Base-by-base conservation (phyloP, 2,888 invertebrate genomes). In the Pseudococcus viburni region DNA sequence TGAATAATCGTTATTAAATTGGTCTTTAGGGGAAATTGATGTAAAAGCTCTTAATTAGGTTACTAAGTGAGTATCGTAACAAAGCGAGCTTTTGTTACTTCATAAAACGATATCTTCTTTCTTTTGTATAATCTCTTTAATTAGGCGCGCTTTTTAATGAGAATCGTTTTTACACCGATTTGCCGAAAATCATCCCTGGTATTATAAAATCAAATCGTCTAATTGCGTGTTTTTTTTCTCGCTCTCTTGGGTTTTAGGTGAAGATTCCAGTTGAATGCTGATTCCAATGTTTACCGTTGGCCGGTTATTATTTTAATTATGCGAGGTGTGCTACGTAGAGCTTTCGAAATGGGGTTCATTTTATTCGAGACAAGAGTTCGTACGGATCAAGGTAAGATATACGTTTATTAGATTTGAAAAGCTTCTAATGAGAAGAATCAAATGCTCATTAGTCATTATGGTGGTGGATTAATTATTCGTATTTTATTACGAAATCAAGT, bases 1-100 rank as follows among this genome's bases (percentile, higher is more conserved):
- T 77, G 77, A 77, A 77, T 77, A 77, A 77, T 77, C 77, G 77
- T 77, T 77, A 77, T 77, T 77, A 77, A 77, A 77, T 77, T 77
- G 39, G 77, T 77, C 77, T 77, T 39, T 77, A 77, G 39, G 39
- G 77, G 77, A 39, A 77, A 77, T 77, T 77, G 77, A 77, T 77
- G 77, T 77, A 77, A 77, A 77, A 77, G 77, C 77, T 77, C 77
- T 77, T 77, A 77, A 77, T 77, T 77, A 77, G 8, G 77, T 77
- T 77, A 39, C 77, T 39, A 39, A 77, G 77, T 39, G 77, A 77
- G 77, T 77, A 77, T 77, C 26, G 39, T 39, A 39, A 33, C 77
- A 77, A 77, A 77, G 77, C 77, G 39, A 77, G 77, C 39, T 77
- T 77, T 77, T 77, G 77, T 77, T 77, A 39, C 39, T 77, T 77